Conservation (phyloP, 2,113 vertebrate species). For the Eleginops maclovinus region DNA sequence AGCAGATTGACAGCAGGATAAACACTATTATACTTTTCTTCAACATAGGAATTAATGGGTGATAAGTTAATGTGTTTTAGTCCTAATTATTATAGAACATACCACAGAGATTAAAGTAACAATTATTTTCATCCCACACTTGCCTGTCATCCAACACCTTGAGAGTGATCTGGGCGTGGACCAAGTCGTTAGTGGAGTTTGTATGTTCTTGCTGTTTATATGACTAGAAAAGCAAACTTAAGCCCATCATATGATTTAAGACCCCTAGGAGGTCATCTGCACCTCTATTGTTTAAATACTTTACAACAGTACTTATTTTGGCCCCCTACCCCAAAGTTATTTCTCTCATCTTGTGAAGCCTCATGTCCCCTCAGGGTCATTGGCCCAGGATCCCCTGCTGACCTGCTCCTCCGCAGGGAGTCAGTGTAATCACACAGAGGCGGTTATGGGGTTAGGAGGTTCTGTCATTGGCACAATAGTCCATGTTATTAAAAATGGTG, state of each 20-base stretch:
- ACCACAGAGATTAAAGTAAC: neutral
- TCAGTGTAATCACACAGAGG: conserved; percentile 58
- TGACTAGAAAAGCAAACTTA: conserved; percentile 55
- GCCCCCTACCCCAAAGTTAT: conserved; percentile 70
- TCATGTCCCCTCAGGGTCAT: conserved; percentile 71
- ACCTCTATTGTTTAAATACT: conserved; percentile 65
- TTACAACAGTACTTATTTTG: conserved; percentile 66
- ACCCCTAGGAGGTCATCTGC: conserved; percentile 57
- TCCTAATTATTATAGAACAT: neutral
- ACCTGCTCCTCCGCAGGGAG: conserved; percentile 51
- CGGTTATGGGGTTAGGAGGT: conserved; percentile 37
- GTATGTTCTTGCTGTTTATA: conserved; percentile 41
- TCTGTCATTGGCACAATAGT: conserved; percentile 32
- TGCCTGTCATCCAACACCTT: conserved; percentile 6
- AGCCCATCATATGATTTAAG: conserved; percentile 58
- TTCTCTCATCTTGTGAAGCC: conserved; percentile 68
- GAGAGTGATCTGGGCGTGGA: neutral
- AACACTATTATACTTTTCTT: neutral
- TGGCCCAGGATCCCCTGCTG: conserved; percentile 59
- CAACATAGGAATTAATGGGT: neutral
- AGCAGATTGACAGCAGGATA: neutral
- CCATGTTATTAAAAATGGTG: conserved; percentile 11
- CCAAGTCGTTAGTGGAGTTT: conserved; percentile 35
- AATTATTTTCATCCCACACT: neutral
- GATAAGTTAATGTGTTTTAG: neutral